Base-by-base conservation (phyloP, 2,888 invertebrate genomes). In the Drosophila pseudotakahashii region DNA sequence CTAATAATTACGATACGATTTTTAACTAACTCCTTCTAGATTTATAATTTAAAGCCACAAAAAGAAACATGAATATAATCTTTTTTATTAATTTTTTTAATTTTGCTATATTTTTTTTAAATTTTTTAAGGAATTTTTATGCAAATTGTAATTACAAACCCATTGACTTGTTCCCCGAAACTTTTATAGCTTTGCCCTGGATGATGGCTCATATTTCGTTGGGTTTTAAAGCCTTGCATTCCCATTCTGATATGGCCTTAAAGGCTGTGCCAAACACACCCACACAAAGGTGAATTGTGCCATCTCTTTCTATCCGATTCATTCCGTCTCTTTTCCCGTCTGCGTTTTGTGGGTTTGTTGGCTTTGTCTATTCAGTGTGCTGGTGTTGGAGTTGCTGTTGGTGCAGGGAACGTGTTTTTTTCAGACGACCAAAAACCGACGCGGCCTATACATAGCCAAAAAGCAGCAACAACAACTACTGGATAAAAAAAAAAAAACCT, bases 331-430 rank as follows among this genome's bases (percentile, higher is more conserved):
- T 19, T 47, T 41, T 14, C 14, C 41, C 23, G 23, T 41, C 39
- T 41, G 47, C 11, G 34, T 45, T 70, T 71, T 51, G 67, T 64
- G 44, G 41, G 68, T 76, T 63, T 58, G 69, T 59, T 66, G 57
- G 55, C 67, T 72, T 85, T 76, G 74, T 74, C 88, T 81, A 85
- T 82, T 70, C 64, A 52, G 61, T 72, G 55, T 67, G 41, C 32
- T 48, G 32, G 47, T 55, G 52, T 34, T 47, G 57, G 23, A 45
- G 63, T 42, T 47, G 44, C 42, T 47, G 53, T 50, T 59, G 48
- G 53, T 44, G 50, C 66, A 70, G 61, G 77, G 78, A 82, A 88
- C 81, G 79, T 86, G 81, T 82, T 82, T 81, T 19, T 82, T 64
- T 59, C 66, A 64, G 74, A 32, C 67, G 74, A 73, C 75, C 73